Percentiles rank a stretch among this genome's conserved stretches.
Evolutionary conservation across 2,888 invertebrate species (phyloP).

Genomic region (Drosophila meridionalis): DNA sequence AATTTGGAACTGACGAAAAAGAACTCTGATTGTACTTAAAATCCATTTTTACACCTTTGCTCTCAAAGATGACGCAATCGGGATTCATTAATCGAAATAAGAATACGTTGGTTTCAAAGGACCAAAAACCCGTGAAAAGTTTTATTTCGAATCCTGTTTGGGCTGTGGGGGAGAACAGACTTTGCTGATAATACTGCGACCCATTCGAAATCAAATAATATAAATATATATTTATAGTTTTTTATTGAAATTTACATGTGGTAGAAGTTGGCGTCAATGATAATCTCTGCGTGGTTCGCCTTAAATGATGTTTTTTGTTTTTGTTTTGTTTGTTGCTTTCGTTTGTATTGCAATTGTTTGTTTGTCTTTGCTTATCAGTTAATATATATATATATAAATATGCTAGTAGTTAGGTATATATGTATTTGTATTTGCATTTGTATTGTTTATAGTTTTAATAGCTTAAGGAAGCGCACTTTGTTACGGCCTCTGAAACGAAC

Average conservation of each 20-base stretch:
- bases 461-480: slow-evolving; percentile 73
- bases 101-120: neutral
- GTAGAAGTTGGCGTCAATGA: slow-evolving; percentile 38
- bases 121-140: neutral
- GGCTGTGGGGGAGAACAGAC: no score
- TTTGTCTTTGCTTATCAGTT: slow-evolving; percentile 25
- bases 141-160: no score
- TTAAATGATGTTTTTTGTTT: neutral
- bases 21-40: no score
- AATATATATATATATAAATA: slow-evolving; percentile 30
- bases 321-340: slow-evolving; percentile 9
- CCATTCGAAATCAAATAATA: neutral
- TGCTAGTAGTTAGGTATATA: slow-evolving; percentile 13
- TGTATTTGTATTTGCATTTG: slow-evolving; percentile 15
- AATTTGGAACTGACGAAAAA: neutral
- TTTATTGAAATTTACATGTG: slow-evolving; percentile 64
- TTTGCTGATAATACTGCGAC: no score
- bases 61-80: neutral
- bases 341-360: slow-evolving; percentile 32
- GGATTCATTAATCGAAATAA: neutral
- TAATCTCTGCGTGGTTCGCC: slow-evolving; percentile 44
- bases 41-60: no score
- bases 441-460: slow-evolving; percentile 35
- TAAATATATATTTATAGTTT: slow-evolving; percentile 46
- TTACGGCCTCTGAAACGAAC: slow-evolving; percentile 55